phyloP scores from a whole-genome alignment of 2,888 invertebrate species.

The Scaptomyza tumidula region DNA sequence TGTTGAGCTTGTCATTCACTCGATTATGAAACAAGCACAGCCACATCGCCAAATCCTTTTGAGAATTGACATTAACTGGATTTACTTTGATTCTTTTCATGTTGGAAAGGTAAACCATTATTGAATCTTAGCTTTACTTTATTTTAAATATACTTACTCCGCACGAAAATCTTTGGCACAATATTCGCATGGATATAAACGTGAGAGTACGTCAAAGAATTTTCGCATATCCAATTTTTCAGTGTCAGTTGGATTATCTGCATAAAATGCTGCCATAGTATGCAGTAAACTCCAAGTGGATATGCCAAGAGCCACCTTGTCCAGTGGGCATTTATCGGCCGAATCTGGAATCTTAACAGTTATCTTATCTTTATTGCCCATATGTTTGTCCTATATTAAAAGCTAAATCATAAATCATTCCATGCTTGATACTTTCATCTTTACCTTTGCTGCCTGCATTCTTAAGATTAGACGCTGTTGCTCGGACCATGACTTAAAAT shows the following conservation, averaged over 20 bases:
- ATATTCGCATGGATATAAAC: conserved; percentile 95
- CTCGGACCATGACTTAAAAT: conserved; percentile 90
- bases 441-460: conserved; percentile 65
- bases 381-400: conserved; percentile 60
- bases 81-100: conserved; percentile 87
- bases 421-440: conserved; percentile 23
- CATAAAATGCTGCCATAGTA: conserved; percentile 98
- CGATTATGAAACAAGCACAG: conserved; percentile 96
- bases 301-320: conserved; percentile 90
- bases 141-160: conserved; percentile 87
- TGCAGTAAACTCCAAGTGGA: conserved; percentile 97
- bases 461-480: conserved; percentile 85
- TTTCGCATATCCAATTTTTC: conserved; percentile 91
- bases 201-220: conserved; percentile 93
- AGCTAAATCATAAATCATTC: background rate
- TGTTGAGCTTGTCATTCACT: conserved; percentile 95
- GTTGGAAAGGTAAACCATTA: background rate
- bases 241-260: conserved; percentile 90
- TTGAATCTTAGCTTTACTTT: background rate
- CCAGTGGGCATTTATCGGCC: conserved; percentile 89
- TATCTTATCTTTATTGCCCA: conserved; percentile 48
- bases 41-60: conserved; percentile 92
- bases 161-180: conserved; percentile 95
- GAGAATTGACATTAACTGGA: conserved; percentile 90
- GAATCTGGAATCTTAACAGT: conserved; percentile 29